Evolutionary conservation across 2,113 vertebrate genomes (phyloP).

Genomic region (Rhinichthys klamathensis): DNA sequence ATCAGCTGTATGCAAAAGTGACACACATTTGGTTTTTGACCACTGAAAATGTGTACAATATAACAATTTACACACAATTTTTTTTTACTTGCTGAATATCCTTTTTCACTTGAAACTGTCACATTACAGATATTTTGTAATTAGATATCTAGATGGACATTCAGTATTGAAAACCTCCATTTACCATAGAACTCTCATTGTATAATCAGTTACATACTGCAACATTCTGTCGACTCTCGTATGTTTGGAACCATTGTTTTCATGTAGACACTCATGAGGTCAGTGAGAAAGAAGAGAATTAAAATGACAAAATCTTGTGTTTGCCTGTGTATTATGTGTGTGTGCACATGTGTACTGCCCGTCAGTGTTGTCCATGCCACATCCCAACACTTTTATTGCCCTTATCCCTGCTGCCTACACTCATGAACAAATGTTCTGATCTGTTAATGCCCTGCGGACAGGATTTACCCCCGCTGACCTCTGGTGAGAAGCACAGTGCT

Average conservation of each 20-base stretch:
- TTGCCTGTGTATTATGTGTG: neutral
- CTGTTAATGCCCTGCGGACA: constrained; percentile 15
- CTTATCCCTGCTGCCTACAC: neutral
- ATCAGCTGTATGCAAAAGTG: too few species aligned
- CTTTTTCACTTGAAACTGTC: neutral
- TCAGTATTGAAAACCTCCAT: neutral
- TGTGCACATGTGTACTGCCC: neutral
- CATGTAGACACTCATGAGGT: neutral
- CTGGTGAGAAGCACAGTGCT: neutral
- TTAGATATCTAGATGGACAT: neutral
- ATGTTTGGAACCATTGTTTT: neutral
- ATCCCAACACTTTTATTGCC: neutral
- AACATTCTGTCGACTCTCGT: neutral
- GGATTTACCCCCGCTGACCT: neutral
- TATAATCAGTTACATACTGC: neutral
- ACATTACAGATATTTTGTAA: neutral
- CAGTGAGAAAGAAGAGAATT: neutral
- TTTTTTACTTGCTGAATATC: neutral
- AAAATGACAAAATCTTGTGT: neutral
- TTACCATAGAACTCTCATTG: neutral
- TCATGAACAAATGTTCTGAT: neutral
- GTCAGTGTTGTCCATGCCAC: neutral
- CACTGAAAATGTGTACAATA: too few species aligned
- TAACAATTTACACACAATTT: too few species aligned
- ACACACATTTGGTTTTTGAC: too few species aligned